Evolutionary conservation across 2,113 vertebrate genomes (phyloP).

Genomic region (Opisthocomus hoazin): DNA sequence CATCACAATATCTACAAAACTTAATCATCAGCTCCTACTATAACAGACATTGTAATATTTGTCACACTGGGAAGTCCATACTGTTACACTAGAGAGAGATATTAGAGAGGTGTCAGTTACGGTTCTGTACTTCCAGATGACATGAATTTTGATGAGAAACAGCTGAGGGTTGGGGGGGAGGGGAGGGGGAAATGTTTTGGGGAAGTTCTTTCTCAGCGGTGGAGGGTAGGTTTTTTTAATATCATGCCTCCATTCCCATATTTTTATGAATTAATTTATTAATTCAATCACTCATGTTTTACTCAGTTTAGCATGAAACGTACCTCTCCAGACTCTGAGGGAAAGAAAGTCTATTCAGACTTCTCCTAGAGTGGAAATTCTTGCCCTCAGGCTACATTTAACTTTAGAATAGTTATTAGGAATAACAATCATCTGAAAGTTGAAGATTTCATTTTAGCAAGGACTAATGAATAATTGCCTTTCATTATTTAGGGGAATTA

Average conservation of each 20-base stretch:
- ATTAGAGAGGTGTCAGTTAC: not conserved
- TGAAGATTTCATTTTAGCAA: not conserved
- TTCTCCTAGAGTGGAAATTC: not conserved
- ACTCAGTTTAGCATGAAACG: not conserved
- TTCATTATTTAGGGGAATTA: not conserved
- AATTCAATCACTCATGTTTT: not conserved
- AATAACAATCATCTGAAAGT: not conserved
- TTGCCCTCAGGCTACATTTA: not conserved
- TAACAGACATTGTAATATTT: not conserved
- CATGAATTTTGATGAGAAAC: not conserved
- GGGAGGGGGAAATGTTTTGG: not conserved
- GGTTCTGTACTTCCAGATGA: not conserved
- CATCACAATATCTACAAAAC: not conserved
- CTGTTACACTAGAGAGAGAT: not conserved
- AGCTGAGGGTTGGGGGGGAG: not conserved
- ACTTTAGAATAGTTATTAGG: not conserved
- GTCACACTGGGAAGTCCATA: not conserved
- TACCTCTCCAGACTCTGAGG: not conserved
- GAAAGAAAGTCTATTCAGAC: not conserved
- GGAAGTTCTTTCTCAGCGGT: not conserved
- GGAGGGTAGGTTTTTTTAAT: not conserved
- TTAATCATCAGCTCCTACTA: not conserved
- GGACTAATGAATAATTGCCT: not conserved
- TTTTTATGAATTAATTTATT: not conserved
- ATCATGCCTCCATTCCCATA: not conserved